Evolutionary conservation across 2,113 vertebrate genomes (phyloP).

Genomic region (Phrynosoma blainvillii): DNA sequence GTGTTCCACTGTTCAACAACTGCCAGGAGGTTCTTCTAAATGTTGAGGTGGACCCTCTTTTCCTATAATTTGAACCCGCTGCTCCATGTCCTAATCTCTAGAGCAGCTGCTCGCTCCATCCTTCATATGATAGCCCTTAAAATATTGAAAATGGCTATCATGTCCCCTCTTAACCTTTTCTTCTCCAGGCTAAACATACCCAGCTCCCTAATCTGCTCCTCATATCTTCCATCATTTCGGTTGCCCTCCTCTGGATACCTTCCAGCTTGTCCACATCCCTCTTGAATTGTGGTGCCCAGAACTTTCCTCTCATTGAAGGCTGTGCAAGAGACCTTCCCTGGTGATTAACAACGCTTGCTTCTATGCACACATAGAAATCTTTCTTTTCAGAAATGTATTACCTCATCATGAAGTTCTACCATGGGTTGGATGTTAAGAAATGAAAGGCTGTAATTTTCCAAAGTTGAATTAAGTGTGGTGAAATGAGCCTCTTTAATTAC

Average conservation of each 20-base stretch:
- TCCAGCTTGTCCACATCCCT: too few relatives aligned
- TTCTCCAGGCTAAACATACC: too few relatives aligned
- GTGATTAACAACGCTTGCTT: background rate
- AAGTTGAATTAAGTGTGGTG: constrained; percentile 4
- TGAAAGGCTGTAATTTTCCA: constrained; percentile 20
- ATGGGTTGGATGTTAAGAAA: background rate
- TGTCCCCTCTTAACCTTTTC: too few relatives aligned
- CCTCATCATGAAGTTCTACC: background rate
- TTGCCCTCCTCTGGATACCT: background rate
- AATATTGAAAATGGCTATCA: background rate
- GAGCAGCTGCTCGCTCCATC: background rate
- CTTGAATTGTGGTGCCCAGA: background rate
- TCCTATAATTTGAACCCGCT: background rate
- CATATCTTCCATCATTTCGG: background rate
- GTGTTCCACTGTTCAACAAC: too few relatives aligned
- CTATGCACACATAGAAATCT: background rate
- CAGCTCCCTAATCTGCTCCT: too few relatives aligned
- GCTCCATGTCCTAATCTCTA: background rate
- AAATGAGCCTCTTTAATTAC: constrained; percentile 10
- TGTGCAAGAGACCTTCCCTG: background rate
- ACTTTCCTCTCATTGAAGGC: background rate
- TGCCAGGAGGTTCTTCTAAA: too few relatives aligned
- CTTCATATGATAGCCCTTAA: background rate
- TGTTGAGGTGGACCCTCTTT: too few relatives aligned
- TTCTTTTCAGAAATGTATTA: too few relatives aligned